Evolutionary conservation across 1,140 invertebrate species (phyloP), one percentile per base, ranked within the genome.

Genomic region (Drosophila tropicalis): DNA sequence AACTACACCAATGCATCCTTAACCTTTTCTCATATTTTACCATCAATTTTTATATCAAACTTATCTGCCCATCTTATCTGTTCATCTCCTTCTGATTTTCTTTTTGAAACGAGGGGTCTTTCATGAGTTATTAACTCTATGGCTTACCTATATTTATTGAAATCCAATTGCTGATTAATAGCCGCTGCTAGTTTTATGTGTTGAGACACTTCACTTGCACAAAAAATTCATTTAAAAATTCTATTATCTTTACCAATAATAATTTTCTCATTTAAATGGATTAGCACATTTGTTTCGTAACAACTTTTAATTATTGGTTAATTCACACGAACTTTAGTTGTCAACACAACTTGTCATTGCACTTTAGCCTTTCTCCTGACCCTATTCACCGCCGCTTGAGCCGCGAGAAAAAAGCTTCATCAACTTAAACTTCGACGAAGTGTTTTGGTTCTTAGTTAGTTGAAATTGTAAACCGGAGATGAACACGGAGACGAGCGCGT

Each of bases 401-500:
- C 44, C 44, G n/a, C 29, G 7, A 7, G 7, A 22, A 51, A 51
- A 51, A 51, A 51, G 44, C 44, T 51, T 51, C 17, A 51, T 51
- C 44, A 22, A 51, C 17, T 51, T 3, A 29, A 51, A 51, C 70
- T 72, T 67, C 64, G 70, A 56, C 64, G 47, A 44, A 58, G 15
- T 29, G 29, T 36, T 65, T 60, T 65, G 61, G 70, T 61, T 39
- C 19, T 64, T 58, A 51, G 40, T 32, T 64, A 51, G 55, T 32
- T 34, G 39, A 51, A 19, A 19, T 22, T n/a, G 41, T 62, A 34
- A 65, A 70, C 71, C 74, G 71, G 62, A 3, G 62, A 68, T 19
- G 22, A 41, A 62, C 39, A 62, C 60, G 34, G 39, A 86, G 79
- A 83, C 44, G 83, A 87, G 79, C 83, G 83, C 83, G 83, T 64